A percentile compares a stretch with the other conserved stretches of the same genome.
Evolutionary conservation across 2,113 vertebrate genomes (phyloP).

Genomic region (Talpa occidentalis): DNA sequence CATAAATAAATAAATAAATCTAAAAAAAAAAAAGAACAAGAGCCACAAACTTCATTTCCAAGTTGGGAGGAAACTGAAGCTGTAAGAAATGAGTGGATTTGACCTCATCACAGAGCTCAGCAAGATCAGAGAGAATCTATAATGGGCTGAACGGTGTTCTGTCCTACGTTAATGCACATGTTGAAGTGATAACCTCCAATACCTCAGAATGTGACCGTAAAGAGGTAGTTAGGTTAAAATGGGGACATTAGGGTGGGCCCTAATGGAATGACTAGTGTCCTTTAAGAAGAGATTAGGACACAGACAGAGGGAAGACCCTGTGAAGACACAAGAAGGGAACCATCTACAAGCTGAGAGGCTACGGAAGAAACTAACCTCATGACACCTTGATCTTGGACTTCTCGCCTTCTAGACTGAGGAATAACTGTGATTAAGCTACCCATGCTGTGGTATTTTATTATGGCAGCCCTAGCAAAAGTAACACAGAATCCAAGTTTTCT

Average conservation of each 20-base stretch:
- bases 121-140: not conserved
- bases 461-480: not conserved
- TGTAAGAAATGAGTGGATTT: not conserved
- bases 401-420: not conserved
- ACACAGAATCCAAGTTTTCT: not conserved
- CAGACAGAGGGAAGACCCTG: not conserved
- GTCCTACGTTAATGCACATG: not conserved
- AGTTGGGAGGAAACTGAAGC: not conserved
- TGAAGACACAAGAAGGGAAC: not conserved
- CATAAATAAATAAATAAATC: no score
- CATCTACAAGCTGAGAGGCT: not conserved
- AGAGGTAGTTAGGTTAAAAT: not conserved
- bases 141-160: not conserved
- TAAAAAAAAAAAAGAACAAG: no score
- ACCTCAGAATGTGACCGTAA: not conserved
- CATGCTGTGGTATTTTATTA: not conserved
- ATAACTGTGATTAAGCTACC: not conserved
- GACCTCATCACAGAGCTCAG: not conserved
- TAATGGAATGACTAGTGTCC: not conserved
- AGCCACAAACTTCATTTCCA: not conserved
- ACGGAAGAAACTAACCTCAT: not conserved
- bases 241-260: not conserved
- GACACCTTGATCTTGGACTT: not conserved
- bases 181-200: not conserved
- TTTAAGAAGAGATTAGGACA: no score